Percentiles rank a stretch among this genome's conserved stretches.
Evolutionary conservation across 2,888 invertebrate species (phyloP).

Genomic region (Epirrhoe alternata): DNA sequence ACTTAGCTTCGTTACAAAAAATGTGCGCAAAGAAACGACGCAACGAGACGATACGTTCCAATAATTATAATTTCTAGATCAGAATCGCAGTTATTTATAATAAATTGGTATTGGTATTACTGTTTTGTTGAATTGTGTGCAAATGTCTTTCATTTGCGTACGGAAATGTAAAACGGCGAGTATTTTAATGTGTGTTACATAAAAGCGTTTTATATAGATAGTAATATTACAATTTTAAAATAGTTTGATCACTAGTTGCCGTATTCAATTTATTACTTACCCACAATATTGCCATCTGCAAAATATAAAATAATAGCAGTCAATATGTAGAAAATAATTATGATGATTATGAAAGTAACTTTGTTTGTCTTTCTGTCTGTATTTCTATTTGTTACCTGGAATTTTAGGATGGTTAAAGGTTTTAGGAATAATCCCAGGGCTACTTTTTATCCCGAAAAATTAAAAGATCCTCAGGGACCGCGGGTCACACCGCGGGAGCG

Average conservation of each 20-base stretch:
- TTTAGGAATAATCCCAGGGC: too few relatives aligned
- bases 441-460: too few relatives aligned
- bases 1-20: constrained; percentile 52
- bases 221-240: not conserved
- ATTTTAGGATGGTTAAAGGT: too few relatives aligned
- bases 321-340: too few relatives aligned
- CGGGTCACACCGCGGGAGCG: too few relatives aligned
- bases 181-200: not conserved
- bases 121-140: constrained; percentile 14
- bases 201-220: not conserved
- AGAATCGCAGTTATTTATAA: constrained; percentile 34
- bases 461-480: too few relatives aligned
- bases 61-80: constrained; percentile 39
- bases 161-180: not conserved
- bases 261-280: too few relatives aligned
- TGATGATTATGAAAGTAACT: too few relatives aligned
- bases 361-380: too few relatives aligned
- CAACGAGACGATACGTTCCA: constrained; percentile 30
- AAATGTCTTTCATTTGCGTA: not conserved
- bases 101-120: constrained; percentile 27
- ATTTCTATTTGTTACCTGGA: too few relatives aligned
- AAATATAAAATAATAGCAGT: too few relatives aligned
- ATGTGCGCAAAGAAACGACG: constrained; percentile 24
- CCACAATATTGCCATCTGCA: too few relatives aligned
- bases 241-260: not conserved